Base-by-base conservation (phyloP, 2,113 vertebrate species). In the Oncorhynchus mykiss region DNA sequence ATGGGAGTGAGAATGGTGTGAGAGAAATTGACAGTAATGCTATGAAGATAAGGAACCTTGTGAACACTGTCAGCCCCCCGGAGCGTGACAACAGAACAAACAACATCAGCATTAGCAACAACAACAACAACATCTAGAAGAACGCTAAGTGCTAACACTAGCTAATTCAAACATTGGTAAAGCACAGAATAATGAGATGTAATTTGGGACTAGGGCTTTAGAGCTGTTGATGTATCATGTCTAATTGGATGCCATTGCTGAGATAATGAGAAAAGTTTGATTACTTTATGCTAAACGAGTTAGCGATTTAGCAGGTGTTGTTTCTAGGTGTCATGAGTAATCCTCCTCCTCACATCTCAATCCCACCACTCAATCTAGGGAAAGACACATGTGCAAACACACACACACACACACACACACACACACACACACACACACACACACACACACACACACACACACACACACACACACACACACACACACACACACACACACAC, bases 191-290 rank as follows among this genome's bases (percentile, higher is more conserved):
- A 90, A 91, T 91, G 88, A 87, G 82, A 87, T 85, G 86, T 89
- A 91, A 92, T 91, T 89, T 89, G 81, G 85, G 83, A 87, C 91
- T 89, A 91, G 39, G 39, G 39, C 0, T 89, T 90, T 86, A 79
- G 83, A 88, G 83, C 84, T 92, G 90, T 90, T 90, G 89, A 83
- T 91, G 87, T 86, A 88, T 91, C 80, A 80, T 73, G 88, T 87
- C 85, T 92, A 93, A 93, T 91, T 91, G 89, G 85, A 82, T 86
- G 70, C 82, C 82, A 91, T 82, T 89, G 88, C 90, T 88, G 85
- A 88, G 88, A 91, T 92, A 90, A 93, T 92, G 88, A 92, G 88
- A 89, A 90, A 92, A 91, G 82, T 92, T 91, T 91, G 88, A 93
- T 93, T 92, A 92, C 92, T 92, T 92, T 89, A 90, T 88, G 88